phyloP scores from a whole-genome alignment of 2,797 vertebrate genomes.

The Cryptoblepharus egeriae region DNA sequence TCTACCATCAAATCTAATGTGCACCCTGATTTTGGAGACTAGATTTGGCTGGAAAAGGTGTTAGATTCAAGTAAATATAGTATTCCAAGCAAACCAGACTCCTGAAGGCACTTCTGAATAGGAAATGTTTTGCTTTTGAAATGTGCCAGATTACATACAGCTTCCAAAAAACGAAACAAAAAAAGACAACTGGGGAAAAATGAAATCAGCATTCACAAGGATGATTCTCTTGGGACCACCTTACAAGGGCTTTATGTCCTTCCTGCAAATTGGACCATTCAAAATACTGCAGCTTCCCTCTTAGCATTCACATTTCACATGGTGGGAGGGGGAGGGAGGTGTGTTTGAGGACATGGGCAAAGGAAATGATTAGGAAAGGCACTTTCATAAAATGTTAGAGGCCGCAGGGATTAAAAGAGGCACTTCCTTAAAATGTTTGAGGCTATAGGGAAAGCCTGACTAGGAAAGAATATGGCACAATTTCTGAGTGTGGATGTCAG shows the following conservation, averaged over 20 bases:
- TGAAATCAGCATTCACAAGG: constrained; percentile 33
- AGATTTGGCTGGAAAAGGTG: too few relatives aligned
- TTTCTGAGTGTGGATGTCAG: constrained; percentile 70
- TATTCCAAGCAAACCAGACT: constrained; percentile 62
- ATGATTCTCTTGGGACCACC: constrained; percentile 61
- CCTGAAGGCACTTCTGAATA: constrained; percentile 65
- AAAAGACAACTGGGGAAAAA: constrained; percentile 38
- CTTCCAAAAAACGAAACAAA: constrained; percentile 46
- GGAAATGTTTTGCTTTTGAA: constrained; percentile 73
- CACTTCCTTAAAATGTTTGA: neutral
- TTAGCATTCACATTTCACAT: constrained; percentile 59
- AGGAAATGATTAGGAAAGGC: neutral
- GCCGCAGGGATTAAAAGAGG: neutral
- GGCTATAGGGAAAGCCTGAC: neutral
- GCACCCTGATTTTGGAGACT: too few relatives aligned
- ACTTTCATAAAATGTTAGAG: neutral
- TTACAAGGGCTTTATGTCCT: constrained; percentile 69
- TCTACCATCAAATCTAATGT: too few relatives aligned
- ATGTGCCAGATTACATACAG: constrained; percentile 68
- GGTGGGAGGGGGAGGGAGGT: constrained; percentile 20
- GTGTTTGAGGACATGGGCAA: neutral
- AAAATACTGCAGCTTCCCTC: constrained; percentile 63
- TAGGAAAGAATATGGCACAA: neutral
- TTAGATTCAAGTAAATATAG: too few relatives aligned
- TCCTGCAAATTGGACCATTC: constrained; percentile 69